Evolutionary conservation across 2,888 invertebrate genomes (phyloP), one percentile per base, ranked within the genome.

Genomic region (Melipona bicolor): DNA sequence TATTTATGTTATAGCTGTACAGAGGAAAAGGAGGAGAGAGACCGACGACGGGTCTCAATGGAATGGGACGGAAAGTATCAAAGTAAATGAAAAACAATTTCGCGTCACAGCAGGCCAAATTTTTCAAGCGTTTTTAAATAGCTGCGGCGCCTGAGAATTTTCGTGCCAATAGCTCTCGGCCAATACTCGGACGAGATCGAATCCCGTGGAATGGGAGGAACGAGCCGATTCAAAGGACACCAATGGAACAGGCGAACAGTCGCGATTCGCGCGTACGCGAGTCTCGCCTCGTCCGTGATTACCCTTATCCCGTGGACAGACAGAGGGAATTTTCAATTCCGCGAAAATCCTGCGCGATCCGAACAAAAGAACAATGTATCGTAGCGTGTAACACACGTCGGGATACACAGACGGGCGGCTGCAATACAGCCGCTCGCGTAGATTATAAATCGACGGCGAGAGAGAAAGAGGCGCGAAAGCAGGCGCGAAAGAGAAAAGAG

Each of bases 371-470:
- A 80, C 82, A 82, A 80, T 80, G 74, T 70, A 61, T 36, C 61
- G 69, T 27, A 54, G 24, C 50, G 49, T 61, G 81, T 62, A 74
- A 67, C 52, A 64, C 79, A 36, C 61, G 27, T 73, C 62, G 62
- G 62, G 73, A 52, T 74, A 65, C 73, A n/a, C 62, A 24, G 11
- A 43, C 43, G 43, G 43, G 59, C 65, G 54, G 11, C 27, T 21
- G 5, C 32, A 9, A 24, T 32, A 4, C 54, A 50, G 24, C 36
- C 81, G 67, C 80, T 81, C 81, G 76, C 68, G 76, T 69, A 27
- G 77, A 77, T 84, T 78, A 77, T 82, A 82, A 83, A 83, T 83
- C 82, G 83, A 75, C 61, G 50, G 36, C 5, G 17, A 24, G 9
- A 36, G 69, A 49, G 79, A 72, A 76, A 36, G 36, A 50, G 67